Evolutionary conservation across 2,888 invertebrate species (phyloP).

Genomic region (Bombylius major): DNA sequence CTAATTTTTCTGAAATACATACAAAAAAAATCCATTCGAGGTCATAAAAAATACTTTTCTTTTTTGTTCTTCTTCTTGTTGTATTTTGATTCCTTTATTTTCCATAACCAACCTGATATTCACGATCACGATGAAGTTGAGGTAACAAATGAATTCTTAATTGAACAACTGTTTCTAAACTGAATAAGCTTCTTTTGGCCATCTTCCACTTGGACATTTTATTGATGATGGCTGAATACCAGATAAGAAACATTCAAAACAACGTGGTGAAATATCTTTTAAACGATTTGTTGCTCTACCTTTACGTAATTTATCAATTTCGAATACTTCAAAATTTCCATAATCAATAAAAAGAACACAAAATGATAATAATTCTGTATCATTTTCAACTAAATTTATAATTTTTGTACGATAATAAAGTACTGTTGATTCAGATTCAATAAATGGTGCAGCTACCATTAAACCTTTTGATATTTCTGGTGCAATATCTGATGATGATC

Average conservation of each 20-base stretch:
- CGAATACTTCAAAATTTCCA: conserved; percentile 47
- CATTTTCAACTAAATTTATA: conserved; percentile 25
- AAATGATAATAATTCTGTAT: conserved; percentile 21
- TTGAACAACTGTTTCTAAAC: conserved; percentile 39
- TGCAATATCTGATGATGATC: conserved; percentile 21
- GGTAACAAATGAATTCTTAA: conserved; percentile 39
- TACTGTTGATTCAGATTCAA: conserved; percentile 25
- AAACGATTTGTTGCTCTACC: conserved; percentile 18
- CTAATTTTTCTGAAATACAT: no score
- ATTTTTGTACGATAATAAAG: conserved; percentile 47
- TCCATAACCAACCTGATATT: conserved; percentile 27
- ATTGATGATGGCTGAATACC: conserved; percentile 55
- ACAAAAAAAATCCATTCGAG: no score
- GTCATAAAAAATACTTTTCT: no score
- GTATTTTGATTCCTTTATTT: no score
- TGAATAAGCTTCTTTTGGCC: conserved; percentile 58
- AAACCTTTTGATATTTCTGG: conserved; percentile 37
- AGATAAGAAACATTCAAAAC: conserved; percentile 58
- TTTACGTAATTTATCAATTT: conserved; percentile 36
- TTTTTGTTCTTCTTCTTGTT: no score
- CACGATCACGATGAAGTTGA: conserved; percentile 33
- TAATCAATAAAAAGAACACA: conserved; percentile 58
- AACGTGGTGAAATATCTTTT: no score
- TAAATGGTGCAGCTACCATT: conserved; percentile 46
- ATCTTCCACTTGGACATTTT: conserved; percentile 44